A percentile compares a stretch with the other conserved stretches of the same genome.
phyloP scores from a whole-genome alignment of 2,888 invertebrate species.

The Druceiella hillmani region DNA sequence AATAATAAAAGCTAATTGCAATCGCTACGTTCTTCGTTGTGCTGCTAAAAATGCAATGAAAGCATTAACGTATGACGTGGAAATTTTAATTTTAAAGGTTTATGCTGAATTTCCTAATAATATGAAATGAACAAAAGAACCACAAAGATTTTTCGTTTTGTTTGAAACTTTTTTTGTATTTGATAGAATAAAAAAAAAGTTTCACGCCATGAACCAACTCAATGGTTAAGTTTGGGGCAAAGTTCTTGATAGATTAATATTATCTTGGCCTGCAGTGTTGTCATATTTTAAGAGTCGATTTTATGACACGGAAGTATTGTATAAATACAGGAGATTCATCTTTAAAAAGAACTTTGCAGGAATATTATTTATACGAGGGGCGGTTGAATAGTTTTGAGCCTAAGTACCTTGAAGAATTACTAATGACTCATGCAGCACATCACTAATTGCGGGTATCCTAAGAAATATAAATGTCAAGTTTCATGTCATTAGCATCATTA shows the following conservation, averaged over 20 bases:
- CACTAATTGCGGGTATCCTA: too few relatives aligned
- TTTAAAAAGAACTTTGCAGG: conserved; percentile 9
- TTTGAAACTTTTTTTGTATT: too few relatives aligned
- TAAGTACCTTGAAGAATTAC: too few relatives aligned
- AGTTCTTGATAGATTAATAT: conserved; percentile 18
- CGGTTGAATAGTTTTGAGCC: too few relatives aligned
- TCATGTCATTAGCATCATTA: too few relatives aligned
- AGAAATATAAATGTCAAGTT: too few relatives aligned
- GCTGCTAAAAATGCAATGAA: conserved; percentile 22
- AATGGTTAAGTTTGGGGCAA: conserved; percentile 18
- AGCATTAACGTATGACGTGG: conserved; percentile 20
- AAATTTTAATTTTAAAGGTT: conserved; percentile 24
- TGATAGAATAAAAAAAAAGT: conserved; percentile 21
- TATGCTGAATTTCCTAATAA: conserved; percentile 23
- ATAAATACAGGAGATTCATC: conserved; percentile 5
- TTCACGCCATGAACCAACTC: conserved; percentile 19
- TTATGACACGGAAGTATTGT: too few relatives aligned
- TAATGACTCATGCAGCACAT: too few relatives aligned
- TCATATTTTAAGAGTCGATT: too few relatives aligned
- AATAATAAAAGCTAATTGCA: too few relatives aligned
- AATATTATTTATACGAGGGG: conserved; percentile 11
- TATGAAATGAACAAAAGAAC: conserved; percentile 17
- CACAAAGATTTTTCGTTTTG: conserved; percentile 22
- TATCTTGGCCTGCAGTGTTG: conserved; percentile 19
- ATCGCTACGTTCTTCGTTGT: too few relatives aligned